Evolutionary conservation across 2,797 vertebrate genomes (phyloP).

Genomic region (Pipistrellus kuhlii): DNA sequence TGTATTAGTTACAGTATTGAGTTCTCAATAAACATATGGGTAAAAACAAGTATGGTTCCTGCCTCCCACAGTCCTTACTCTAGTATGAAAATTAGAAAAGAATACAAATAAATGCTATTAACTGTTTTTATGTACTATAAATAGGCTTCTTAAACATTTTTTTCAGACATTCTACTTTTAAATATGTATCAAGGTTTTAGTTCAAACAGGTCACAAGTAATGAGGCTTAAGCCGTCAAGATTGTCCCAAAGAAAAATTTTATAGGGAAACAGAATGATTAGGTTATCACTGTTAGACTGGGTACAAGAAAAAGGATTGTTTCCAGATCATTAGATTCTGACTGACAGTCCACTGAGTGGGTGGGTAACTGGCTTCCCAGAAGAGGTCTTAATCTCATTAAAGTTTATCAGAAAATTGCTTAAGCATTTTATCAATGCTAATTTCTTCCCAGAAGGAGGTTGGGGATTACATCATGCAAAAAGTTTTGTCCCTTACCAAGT

Average conservation of each 20-base stretch:
- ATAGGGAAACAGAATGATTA: constrained; percentile 59
- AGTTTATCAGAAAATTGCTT: constrained; percentile 83
- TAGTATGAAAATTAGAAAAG: constrained; percentile 51
- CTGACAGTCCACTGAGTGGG: constrained; percentile 76
- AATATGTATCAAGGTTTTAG: constrained; percentile 37
- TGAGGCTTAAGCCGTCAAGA: constrained; percentile 20
- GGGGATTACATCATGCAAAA: constrained; percentile 78
- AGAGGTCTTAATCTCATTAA: constrained; percentile 82
- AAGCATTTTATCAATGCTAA: constrained; percentile 80
- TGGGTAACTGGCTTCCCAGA: constrained; percentile 82
- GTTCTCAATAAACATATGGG: constrained; percentile 19
- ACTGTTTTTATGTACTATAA: neutral
- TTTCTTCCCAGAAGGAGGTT: constrained; percentile 82
- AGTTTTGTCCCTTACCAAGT: neutral
- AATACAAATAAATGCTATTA: neutral
- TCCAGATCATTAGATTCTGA: constrained; percentile 70
- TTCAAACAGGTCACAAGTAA: constrained; percentile 52
- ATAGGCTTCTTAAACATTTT: neutral
- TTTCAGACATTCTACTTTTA: constrained; percentile 43
- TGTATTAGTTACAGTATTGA: neutral
- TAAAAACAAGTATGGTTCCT: neutral
- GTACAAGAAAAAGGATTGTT: constrained; percentile 65
- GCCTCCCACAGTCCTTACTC: neutral
- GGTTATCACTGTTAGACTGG: constrained; percentile 63
- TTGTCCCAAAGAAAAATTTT: constrained; percentile 26